Percentiles rank a stretch among this genome's conserved stretches.
Evolutionary conservation across 2,888 invertebrate species (phyloP).

Genomic region (Dioctria linearis): DNA sequence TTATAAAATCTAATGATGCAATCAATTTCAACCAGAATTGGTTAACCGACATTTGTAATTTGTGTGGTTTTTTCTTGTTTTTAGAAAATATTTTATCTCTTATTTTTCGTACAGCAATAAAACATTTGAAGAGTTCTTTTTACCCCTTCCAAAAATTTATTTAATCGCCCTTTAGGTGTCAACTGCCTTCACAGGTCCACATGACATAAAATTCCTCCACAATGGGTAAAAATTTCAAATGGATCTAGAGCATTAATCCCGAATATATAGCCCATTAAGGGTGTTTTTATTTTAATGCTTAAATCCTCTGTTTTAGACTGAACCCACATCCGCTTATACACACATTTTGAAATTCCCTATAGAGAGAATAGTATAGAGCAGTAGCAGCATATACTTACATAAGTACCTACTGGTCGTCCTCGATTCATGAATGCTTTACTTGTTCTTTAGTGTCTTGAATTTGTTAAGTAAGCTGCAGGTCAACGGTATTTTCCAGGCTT

Average conservation of each 20-base stretch:
- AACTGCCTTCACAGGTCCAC: constrained; percentile 22
- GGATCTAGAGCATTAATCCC: constrained; percentile 27
- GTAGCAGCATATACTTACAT: too few species aligned
- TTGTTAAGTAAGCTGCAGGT: constrained; percentile 32
- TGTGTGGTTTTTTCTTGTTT: too few species aligned
- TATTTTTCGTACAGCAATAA: too few species aligned
- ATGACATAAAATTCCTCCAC: constrained; percentile 9
- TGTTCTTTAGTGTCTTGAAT: constrained; percentile 44
- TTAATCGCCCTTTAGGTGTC: constrained; percentile 29
- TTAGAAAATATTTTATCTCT: too few species aligned
- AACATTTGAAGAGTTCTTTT: neutral
- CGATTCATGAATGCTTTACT: constrained; percentile 23
- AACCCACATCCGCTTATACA: constrained; percentile 7
- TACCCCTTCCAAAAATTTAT: neutral
- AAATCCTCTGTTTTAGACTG: neutral
- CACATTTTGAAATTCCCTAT: constrained; percentile 8
- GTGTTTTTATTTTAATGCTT: constrained; percentile 9
- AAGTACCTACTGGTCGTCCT: neutral
- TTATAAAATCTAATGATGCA: too few species aligned
- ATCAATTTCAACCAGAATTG: too few species aligned
- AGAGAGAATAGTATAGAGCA: neutral
- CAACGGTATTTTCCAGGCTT: constrained; percentile 2
- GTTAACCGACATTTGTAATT: too few species aligned
- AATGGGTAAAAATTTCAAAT: constrained; percentile 40
- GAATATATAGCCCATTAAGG: constrained; percentile 39